phyloP scores from a whole-genome alignment of 2,888 invertebrate genomes.

The Silvanus unidentatus region DNA sequence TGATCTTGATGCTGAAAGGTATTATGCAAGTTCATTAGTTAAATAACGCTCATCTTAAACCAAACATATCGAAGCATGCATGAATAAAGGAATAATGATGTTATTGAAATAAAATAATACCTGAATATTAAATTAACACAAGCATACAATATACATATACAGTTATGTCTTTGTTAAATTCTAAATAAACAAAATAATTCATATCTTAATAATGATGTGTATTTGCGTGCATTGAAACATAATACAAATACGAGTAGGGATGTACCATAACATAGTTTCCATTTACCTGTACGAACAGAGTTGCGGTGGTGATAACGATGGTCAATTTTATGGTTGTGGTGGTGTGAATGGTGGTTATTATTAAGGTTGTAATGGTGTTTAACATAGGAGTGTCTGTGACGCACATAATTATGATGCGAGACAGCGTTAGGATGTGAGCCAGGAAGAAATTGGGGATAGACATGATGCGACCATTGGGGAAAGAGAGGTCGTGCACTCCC shows the following conservation, averaged over 20 bases:
- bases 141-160: conserved; percentile 1
- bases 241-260: conserved; percentile 11
- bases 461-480: conserved; percentile 93
- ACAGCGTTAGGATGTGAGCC: conserved; percentile 76
- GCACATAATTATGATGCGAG: conserved; percentile 48
- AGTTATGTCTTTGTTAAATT: background rate
- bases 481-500: conserved; percentile 75
- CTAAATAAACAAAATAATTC: no score
- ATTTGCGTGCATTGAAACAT: conserved; percentile 2
- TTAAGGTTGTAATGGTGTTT: conserved; percentile 56
- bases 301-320: conserved; percentile 52
- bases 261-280: background rate
- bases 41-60: background rate
- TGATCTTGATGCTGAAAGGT: conserved; percentile 30
- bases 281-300: conserved; percentile 54
- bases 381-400: conserved; percentile 47
- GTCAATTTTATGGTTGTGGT: conserved; percentile 53
- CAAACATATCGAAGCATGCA: conserved; percentile 2
- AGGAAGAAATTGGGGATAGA: conserved; percentile 89
- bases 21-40: background rate
- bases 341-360: conserved; percentile 57
- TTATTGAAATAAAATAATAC: background rate
- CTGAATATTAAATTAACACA: no score
- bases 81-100: conserved; percentile 4
- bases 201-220: background rate